phyloP scores from a whole-genome alignment of 2,888 invertebrate species.

The Parelbella ahira region DNA sequence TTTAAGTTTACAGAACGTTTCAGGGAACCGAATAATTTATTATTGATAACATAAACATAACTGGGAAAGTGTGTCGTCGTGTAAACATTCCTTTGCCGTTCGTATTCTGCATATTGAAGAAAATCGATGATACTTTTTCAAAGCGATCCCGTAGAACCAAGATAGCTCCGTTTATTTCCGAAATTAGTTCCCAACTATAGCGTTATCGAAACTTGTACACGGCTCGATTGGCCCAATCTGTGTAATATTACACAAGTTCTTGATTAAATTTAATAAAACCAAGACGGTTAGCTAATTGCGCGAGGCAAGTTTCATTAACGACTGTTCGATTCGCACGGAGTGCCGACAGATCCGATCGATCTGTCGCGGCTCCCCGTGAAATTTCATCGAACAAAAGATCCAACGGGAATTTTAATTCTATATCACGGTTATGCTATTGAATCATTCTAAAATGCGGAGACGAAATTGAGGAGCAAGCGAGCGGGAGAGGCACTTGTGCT shows the following conservation, averaged over 20 bases:
- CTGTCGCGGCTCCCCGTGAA: constrained; percentile 38
- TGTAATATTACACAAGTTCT: constrained; percentile 79
- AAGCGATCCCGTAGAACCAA: constrained; percentile 63
- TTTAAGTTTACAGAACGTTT: too few species aligned
- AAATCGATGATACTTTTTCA: constrained; percentile 52
- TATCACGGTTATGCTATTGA: constrained; percentile 45
- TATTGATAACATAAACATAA: too few species aligned
- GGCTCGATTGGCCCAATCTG: constrained; percentile 76
- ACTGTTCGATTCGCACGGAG: constrained; percentile 69
- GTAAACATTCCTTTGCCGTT: too few species aligned
- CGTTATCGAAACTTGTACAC: constrained; percentile 77
- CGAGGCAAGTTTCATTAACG: constrained; percentile 73
- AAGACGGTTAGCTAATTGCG: constrained; percentile 77
- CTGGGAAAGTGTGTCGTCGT: too few species aligned
- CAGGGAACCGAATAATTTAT: too few species aligned
- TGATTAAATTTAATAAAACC: constrained; percentile 81
- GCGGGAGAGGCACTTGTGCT: constrained; percentile 43
- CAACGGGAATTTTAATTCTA: constrained; percentile 43
- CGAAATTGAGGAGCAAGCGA: constrained; percentile 47
- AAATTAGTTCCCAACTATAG: constrained; percentile 77
- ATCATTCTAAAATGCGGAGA: constrained; percentile 53
- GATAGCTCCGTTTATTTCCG: constrained; percentile 70
- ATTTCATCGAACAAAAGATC: constrained; percentile 40
- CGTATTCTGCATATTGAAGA: background rate
- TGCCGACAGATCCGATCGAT: constrained; percentile 58